Conservation (phyloP, 2,888 invertebrate species). For the Polydrusus tereticollis region DNA sequence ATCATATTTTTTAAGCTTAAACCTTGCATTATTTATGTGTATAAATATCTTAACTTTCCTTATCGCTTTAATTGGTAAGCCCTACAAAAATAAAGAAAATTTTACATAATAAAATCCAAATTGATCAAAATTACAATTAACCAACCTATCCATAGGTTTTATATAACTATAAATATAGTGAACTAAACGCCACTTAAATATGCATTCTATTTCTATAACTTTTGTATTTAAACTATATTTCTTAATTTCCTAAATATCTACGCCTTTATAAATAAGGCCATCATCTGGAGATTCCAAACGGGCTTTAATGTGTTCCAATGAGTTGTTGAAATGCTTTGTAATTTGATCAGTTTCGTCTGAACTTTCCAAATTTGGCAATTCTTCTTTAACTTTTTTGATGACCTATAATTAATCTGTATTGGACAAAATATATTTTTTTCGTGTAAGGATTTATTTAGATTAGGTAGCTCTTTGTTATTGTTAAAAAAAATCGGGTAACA, state of each 20-base stretch:
- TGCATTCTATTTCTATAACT: neutral
- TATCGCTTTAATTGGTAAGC: too few species aligned
- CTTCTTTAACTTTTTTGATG: constrained; percentile 92
- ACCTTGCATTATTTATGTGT: too few species aligned
- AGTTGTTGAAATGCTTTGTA: constrained; percentile 94
- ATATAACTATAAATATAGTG: neutral
- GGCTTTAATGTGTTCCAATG: constrained; percentile 84
- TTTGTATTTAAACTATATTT: neutral
- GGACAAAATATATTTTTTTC: neutral
- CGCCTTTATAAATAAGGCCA: constrained; percentile 75
- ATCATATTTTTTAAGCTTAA: too few species aligned
- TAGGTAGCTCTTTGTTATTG: too few species aligned
- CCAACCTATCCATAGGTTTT: neutral
- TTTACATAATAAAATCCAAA: too few species aligned
- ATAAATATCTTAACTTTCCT: too few species aligned
- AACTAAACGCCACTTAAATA: constrained; percentile 6
- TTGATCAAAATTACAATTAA: too few species aligned
- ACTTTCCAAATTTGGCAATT: constrained; percentile 92
- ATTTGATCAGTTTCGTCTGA: constrained; percentile 98
- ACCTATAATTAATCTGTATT: constrained; percentile 36
- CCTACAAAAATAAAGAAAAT: too few species aligned
- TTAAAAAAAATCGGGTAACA: neutral
- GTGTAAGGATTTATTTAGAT: too few species aligned
- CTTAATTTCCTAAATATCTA: constrained; percentile 66
- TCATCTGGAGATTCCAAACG: constrained; percentile 76